Evolutionary conservation across 2,113 vertebrate species (phyloP), one percentile per base, ranked within the genome.

Genomic region (Ictidomys tridecemlineatus): DNA sequence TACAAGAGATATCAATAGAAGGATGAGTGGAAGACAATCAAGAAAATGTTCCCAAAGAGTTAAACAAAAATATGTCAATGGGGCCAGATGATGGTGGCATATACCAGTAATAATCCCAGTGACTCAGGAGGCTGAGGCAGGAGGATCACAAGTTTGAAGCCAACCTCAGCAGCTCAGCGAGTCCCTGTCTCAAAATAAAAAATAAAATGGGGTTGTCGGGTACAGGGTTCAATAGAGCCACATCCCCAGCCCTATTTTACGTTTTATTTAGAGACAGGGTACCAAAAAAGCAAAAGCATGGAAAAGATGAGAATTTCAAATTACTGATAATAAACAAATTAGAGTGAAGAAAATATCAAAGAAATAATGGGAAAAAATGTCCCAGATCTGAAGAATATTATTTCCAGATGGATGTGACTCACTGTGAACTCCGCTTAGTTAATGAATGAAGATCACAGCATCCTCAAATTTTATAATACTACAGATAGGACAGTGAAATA

Each of bases 11-110:
- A 85, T 51, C 56, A 69, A 17, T 61, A 79, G 58, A 73, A 87
- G 8, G 61, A 85, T 26, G n/a, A 77, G 53, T 85, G 32, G 12
- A 85, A 91, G 34, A 63, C 65, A 72, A 45, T 93, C 42, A 85
- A 89, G 87, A 94, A 87, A 87, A 95, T 72, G 85, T 39, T 82
- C 34, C 61, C 37, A 53, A 45, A 80, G 79, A 53, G 10, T 88
- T 80, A 42, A 79, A 61, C 32, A 78, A 37, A 70, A 87, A 32
- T 93, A n/a, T 1, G 39, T 58, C 20, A 58, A 8, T 58, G 56
- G 56, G 56, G 20, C 20, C 56, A 8, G 56, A 6, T 58, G 56
- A 22, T 58, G 20, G 56, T 58, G 20, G 56, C 56, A 58, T 7
- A 24, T 8, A 58, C 17, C 56, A 18, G 56, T 58, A 58, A 58